phyloP scores from a whole-genome alignment of 53 echinoderm and acorn worm genomes.

The Echinarachnius parma region DNA sequence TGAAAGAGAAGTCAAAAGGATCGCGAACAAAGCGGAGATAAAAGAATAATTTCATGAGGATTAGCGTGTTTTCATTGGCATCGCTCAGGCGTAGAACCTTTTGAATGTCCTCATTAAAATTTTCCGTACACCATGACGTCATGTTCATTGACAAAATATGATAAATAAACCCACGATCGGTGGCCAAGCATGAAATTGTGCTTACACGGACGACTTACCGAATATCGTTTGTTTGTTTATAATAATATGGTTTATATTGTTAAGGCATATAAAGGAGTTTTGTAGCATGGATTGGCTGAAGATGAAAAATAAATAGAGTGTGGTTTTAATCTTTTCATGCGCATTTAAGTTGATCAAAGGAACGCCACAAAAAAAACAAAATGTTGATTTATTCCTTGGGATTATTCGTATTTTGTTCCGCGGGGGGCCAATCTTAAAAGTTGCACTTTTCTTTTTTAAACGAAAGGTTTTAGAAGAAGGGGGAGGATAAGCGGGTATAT shows the following conservation, averaged over 20 bases:
- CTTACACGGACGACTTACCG: slow-evolving; percentile 36
- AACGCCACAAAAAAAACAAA: background rate
- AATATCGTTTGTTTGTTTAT: too few species aligned
- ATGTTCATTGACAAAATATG: slow-evolving; percentile 25
- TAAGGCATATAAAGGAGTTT: too few species aligned
- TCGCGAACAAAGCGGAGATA: slow-evolving; percentile 29
- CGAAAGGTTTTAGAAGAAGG: slow-evolving; percentile 22
- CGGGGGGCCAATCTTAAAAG: slow-evolving; percentile 11
- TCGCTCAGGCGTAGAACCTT: slow-evolving; percentile 9
- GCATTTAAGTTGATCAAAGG: slow-evolving; percentile 43
- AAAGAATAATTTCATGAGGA: slow-evolving; percentile 40
- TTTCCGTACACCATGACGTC: slow-evolving; percentile 32
- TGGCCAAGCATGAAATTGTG: slow-evolving; percentile 51
- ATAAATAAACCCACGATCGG: slow-evolving; percentile 36
- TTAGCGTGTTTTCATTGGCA: slow-evolving; percentile 5
- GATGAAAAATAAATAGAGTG: background rate
- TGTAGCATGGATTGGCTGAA: too few species aligned
- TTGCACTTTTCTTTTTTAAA: slow-evolving; percentile 31
- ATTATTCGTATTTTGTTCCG: slow-evolving; percentile 34
- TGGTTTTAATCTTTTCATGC: slow-evolving; percentile 47
- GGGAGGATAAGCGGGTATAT: slow-evolving; percentile 25
- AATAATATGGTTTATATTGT: too few species aligned
- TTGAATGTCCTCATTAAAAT: slow-evolving; percentile 42
- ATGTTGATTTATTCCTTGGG: slow-evolving; percentile 42
- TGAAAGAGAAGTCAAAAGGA: too few species aligned